Conservation (phyloP, 2,797 vertebrate species). For the Morus bassanus region DNA sequence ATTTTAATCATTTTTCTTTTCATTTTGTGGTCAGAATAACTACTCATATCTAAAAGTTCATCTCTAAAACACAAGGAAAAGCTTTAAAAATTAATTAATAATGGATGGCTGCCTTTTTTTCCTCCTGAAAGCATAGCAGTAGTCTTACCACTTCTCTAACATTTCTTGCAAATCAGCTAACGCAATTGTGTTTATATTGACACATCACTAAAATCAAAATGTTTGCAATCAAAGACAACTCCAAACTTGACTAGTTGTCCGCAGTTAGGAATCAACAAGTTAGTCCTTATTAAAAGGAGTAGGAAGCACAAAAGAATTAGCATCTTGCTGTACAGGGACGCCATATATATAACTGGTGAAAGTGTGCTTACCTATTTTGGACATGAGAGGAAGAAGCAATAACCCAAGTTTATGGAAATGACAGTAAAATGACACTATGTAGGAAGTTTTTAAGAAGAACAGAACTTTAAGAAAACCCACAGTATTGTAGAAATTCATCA, state of each 20-base stretch:
- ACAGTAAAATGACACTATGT: neutral
- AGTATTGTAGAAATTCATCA: neutral
- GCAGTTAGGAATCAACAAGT: slow-evolving; percentile 10
- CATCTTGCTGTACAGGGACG: neutral
- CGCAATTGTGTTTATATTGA: neutral
- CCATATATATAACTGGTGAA: neutral
- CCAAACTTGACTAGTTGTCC: slow-evolving; percentile 6
- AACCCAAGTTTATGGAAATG: neutral
- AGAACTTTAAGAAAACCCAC: neutral
- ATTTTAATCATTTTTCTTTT: neutral
- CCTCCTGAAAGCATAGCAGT: neutral
- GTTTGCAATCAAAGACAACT: slow-evolving; percentile 26
- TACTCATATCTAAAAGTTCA: neutral
- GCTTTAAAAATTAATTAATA: neutral
- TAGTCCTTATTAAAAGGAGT: neutral
- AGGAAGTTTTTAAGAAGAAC: neutral
- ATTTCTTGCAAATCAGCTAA: neutral
- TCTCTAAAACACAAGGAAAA: neutral
- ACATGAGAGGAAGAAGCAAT: neutral
- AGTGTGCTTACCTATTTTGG: neutral
- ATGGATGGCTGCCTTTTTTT: neutral
- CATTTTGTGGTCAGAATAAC: neutral
- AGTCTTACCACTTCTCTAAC: neutral
- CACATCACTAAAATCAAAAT: neutral
- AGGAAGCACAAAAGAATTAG: neutral